Evolutionary conservation across 2,888 invertebrate genomes (phyloP).

Genomic region (Pyrrhosoma nymphula): DNA sequence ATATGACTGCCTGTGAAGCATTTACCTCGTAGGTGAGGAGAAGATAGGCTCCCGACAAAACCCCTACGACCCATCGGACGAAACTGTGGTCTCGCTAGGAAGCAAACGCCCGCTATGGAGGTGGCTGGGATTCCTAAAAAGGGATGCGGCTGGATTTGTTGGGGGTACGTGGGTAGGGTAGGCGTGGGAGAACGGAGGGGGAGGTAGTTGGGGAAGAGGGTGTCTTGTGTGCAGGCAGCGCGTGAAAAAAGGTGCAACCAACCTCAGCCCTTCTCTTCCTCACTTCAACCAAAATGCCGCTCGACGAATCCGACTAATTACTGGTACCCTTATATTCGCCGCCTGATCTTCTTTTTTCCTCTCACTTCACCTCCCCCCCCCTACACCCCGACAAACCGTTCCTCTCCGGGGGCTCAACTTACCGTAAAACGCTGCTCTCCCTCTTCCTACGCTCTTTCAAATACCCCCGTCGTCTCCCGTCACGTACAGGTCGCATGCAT

Average conservation of each 20-base stretch:
- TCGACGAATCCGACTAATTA: conserved; percentile 63
- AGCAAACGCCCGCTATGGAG: neutral
- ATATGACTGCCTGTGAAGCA: neutral
- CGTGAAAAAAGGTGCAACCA: conserved; percentile 24
- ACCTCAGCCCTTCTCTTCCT: neutral
- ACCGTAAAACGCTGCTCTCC: neutral
- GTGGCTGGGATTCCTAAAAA: too few species aligned
- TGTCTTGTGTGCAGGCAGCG: neutral
- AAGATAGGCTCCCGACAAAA: neutral
- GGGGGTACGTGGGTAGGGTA: neutral
- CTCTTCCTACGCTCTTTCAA: neutral
- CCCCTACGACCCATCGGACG: neutral
- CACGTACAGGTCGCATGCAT: too few species aligned
- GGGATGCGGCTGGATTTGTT: neutral
- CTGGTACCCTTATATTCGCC: conserved; percentile 23
- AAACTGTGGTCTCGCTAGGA: neutral
- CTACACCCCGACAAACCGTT: neutral
- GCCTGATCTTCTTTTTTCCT: too few species aligned
- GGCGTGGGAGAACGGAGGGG: neutral
- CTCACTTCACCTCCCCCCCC: neutral
- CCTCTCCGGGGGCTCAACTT: neutral
- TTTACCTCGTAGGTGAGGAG: neutral
- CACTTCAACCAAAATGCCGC: conserved; percentile 46
- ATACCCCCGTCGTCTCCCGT: too few species aligned
- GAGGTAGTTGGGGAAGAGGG: neutral